phyloP scores from a whole-genome alignment of 2,113 vertebrate species.

The Chroicocephalus ridibundus region DNA sequence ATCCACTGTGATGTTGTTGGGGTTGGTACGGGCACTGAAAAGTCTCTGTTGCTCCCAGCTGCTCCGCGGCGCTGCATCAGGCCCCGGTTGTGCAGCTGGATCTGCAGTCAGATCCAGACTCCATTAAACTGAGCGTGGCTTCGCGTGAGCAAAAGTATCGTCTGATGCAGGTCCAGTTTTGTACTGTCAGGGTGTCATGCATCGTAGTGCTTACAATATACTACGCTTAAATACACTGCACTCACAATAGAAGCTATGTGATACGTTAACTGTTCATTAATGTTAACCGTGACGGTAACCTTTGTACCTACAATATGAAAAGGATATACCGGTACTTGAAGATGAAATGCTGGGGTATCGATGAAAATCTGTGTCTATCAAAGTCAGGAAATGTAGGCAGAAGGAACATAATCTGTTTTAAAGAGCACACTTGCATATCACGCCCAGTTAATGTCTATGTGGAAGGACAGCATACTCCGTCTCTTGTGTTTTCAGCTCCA shows the following conservation, averaged over 20 bases:
- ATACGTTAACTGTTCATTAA: neutral
- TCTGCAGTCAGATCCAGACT: neutral
- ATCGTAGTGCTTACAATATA: neutral
- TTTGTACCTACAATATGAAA: neutral
- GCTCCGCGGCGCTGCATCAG: neutral
- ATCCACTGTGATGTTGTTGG: neutral
- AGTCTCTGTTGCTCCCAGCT: neutral
- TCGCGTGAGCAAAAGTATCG: neutral
- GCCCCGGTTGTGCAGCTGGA: neutral
- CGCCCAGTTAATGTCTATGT: conserved; percentile 51
- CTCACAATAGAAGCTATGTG: neutral
- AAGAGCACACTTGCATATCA: conserved; percentile 54
- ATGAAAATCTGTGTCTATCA: conserved; percentile 22
- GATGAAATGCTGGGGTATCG: neutral
- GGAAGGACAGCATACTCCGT: conserved; percentile 50
- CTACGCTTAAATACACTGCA: neutral
- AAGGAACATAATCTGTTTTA: conserved; percentile 23
- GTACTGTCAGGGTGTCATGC: neutral
- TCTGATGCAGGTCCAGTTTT: neutral
- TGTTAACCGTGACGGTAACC: neutral
- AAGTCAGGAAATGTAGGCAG: conserved; percentile 33
- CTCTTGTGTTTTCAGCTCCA: conserved; percentile 62
- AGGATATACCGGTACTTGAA: neutral
- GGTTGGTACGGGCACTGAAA: neutral
- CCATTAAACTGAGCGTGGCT: neutral